A percentile compares a stretch with the other conserved stretches of the same genome.
phyloP scores from a whole-genome alignment of 1,140 invertebrate species.

The Ericerus pela region DNA sequence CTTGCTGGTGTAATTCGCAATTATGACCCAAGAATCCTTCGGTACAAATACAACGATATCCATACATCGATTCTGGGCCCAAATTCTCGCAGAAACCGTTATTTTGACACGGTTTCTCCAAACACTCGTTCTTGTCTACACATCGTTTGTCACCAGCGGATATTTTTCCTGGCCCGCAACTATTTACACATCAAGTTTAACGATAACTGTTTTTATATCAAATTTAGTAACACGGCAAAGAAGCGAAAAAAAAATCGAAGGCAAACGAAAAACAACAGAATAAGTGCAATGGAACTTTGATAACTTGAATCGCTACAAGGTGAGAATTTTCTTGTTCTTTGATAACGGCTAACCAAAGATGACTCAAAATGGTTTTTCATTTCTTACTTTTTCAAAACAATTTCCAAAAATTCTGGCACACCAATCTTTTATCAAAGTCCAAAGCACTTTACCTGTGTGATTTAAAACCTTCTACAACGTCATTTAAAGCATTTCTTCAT shows the following conservation, averaged over 20 bases:
- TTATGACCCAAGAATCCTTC: conserved; percentile 85
- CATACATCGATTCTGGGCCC: conserved; percentile 62
- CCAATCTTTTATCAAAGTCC: no score
- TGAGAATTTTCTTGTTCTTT: no score
- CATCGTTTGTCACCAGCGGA: conserved; percentile 78
- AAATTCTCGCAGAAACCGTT: conserved; percentile 78
- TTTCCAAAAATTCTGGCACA: no score
- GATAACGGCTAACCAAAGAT: no score
- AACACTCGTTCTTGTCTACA: conserved; percentile 85
- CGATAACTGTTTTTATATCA: conserved; percentile 13
- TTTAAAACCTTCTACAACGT: no score
- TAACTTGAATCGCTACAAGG: no score
- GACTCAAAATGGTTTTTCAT: no score
- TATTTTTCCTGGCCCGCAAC: conserved; percentile 79
- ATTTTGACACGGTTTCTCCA: conserved; percentile 80
- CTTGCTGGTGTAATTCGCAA: conserved; percentile 83
- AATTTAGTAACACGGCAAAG: conserved; percentile 6
- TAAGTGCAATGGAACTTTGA: no score
- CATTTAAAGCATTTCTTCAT: no score
- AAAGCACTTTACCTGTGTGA: no score
- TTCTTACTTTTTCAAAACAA: no score
- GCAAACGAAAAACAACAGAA: no score
- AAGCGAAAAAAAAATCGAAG: neutral
- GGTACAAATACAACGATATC: conserved; percentile 58
- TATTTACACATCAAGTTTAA: conserved; percentile 28